A percentile compares a stretch with the other conserved stretches of the same genome.
phyloP scores from a whole-genome alignment of 2,888 invertebrate species.

The Phorcus lineatus region DNA sequence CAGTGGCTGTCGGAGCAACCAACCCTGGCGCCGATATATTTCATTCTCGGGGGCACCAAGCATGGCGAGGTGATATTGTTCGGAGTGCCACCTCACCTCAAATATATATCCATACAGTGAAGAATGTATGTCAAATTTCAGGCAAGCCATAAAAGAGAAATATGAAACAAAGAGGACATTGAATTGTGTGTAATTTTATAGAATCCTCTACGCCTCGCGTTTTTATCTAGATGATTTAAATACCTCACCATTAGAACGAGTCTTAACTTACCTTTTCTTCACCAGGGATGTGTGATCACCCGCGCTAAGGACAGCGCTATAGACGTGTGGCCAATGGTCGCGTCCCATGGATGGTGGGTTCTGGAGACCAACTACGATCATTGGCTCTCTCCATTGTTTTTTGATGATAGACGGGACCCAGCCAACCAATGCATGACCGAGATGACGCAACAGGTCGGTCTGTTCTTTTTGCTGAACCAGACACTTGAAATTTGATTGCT shows the following conservation, averaged over 20 bases:
- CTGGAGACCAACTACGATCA: conserved; percentile 80
- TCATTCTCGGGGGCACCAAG: conserved; percentile 76
- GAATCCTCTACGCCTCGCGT: no score
- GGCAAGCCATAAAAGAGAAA: no score
- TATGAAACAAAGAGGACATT: no score
- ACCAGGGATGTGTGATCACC: conserved; percentile 77
- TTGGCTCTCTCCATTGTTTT: conserved; percentile 77
- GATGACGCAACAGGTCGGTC: conserved; percentile 69
- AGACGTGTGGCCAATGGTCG: conserved; percentile 73
- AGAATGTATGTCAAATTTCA: no score
- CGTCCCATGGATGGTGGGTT: conserved; percentile 76
- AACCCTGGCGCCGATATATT: conserved; percentile 79
- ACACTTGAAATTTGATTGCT: no score
- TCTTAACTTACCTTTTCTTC: no score
- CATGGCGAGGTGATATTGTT: conserved; percentile 59
- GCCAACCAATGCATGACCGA: conserved; percentile 77
- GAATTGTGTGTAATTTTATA: no score
- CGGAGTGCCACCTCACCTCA: no score
- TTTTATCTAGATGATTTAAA: no score
- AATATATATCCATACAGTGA: no score
- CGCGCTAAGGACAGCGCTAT: conserved; percentile 69
- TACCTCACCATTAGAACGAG: no score
- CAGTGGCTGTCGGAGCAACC: conserved; percentile 70
- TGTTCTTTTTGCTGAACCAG: background rate
- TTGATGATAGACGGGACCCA: conserved; percentile 79